Evolutionary conservation across 2,888 invertebrate genomes (phyloP).

Genomic region (Gortyna flavago): DNA sequence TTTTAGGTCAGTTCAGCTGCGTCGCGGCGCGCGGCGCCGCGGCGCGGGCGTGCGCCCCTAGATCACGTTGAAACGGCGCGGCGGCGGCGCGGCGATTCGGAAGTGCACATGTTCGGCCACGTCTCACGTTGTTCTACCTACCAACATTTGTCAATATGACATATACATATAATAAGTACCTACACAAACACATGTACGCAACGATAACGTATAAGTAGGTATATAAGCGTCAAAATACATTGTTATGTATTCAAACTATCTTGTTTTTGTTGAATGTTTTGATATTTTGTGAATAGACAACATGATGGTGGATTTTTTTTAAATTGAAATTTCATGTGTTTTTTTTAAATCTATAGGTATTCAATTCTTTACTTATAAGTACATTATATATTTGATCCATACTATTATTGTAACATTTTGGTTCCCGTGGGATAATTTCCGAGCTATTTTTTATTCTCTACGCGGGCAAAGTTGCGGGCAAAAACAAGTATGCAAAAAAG

Average conservation of each 20-base stretch:
- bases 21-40: not conserved
- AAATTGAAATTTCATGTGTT: no score
- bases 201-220: slow-evolving; percentile 20
- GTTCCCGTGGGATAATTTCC: no score
- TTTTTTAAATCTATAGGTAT: no score
- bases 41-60: slow-evolving; percentile 47
- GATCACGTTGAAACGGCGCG: slow-evolving; percentile 68
- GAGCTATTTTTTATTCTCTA: no score
- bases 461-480: not conserved
- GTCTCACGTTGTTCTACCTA: slow-evolving; percentile 59
- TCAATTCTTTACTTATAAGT: no score
- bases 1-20: slow-evolving; percentile 10
- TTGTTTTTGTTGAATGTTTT: not conserved
- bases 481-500: not conserved
- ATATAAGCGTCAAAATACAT: slow-evolving; percentile 2
- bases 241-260: not conserved
- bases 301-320: not conserved
- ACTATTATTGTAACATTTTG: not conserved
- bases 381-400: not conserved
- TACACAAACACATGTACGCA: slow-evolving; percentile 8
- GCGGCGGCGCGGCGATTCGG: slow-evolving; percentile 61
- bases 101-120: slow-evolving; percentile 72
- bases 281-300: not conserved
- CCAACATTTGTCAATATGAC: slow-evolving; percentile 50
- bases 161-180: slow-evolving; percentile 8